Base-by-base conservation (phyloP, 2,797 vertebrate species). In the Enteromius fasciolatus region DNA sequence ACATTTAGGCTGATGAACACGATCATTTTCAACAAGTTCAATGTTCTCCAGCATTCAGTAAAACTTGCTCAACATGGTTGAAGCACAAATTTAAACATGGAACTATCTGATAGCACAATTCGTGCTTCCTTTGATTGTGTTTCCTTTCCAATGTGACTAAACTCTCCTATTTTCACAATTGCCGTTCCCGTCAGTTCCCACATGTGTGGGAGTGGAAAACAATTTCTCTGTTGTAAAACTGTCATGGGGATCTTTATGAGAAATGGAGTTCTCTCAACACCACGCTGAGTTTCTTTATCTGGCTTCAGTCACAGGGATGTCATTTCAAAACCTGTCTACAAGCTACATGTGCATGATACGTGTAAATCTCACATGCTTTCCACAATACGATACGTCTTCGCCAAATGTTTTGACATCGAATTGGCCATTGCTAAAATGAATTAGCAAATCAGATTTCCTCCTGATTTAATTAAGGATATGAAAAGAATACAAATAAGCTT, bases 81-180 rank as follows among this genome's bases (percentile, higher is more conserved):
- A 66, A 73, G 76, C 54, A 39, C 69, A 48, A 25, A 82, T 52
- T 78, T 63, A 63, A 81, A 79, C 73, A 69, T 41, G 25, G 57
- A 36, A 61, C 25, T 52, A 69, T 54, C 67, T 83, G 73, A 77
- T 81, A 81, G 50, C 76, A 84, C 61, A 73, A 74, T 67, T 64
- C 44, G 67, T 39, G 70, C 76, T 87, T 90, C 87, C 89, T 85
- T 85, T 80, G 50, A 90, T 87, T 90, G 86, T 88, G 67, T 67
- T 72, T 84, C 74, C 61, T 78, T 68, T 78, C 28, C 44, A 80
- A 83, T 28, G 48, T 31, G 81, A 67, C 69, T 69, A 61, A 78
- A 84, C 74, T 63, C 14, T 31, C 39, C 20, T 18, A 28, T 69
- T 84, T 84, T 61, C 52, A 81, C 80, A 83, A 41, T 73, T 61